Percentiles rank a stretch among this genome's conserved stretches.
Conservation (phyloP, 2,113 vertebrate genomes). For the Entelurus aequoreus region DNA sequence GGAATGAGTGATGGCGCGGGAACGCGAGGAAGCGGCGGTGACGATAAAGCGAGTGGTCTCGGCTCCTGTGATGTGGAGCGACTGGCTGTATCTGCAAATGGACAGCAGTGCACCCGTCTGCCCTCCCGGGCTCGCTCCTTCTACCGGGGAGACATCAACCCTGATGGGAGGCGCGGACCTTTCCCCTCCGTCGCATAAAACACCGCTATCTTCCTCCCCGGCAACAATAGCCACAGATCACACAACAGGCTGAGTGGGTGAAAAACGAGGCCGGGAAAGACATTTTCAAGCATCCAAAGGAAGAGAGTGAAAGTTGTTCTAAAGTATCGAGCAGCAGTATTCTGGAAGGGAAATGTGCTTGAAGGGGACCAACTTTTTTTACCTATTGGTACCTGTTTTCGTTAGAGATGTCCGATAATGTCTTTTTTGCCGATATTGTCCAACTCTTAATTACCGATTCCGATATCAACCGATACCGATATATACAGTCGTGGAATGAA, state of each 20-base stretch:
- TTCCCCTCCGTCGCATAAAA: constrained; percentile 51
- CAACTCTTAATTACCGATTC: no score
- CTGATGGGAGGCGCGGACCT: constrained; percentile 49
- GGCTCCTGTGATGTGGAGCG: constrained; percentile 58
- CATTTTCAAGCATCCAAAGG: constrained; percentile 63
- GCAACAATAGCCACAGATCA: constrained; percentile 60
- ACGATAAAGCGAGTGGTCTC: constrained; percentile 61
- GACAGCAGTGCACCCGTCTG: constrained; percentile 58
- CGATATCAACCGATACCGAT: no score
- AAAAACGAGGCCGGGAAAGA: constrained; percentile 44
- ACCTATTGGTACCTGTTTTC: no score
- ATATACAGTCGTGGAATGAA: no score
- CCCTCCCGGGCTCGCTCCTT: constrained; percentile 46
- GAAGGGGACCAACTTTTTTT: no score
- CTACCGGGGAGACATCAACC: constrained; percentile 41
- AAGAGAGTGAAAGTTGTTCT: constrained; percentile 43
- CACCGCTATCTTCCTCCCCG: constrained; percentile 51
- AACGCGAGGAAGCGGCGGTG: constrained; percentile 31
- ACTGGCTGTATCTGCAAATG: constrained; percentile 65
- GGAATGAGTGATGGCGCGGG: constrained; percentile 53
- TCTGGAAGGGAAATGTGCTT: no score
- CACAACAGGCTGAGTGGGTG: constrained; percentile 54
- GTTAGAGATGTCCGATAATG: no score
- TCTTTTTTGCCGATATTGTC: no score
- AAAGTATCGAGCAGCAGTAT: no score